A percentile compares a stretch with the other conserved stretches of the same genome.
phyloP scores from a whole-genome alignment of 2,797 vertebrate genomes.

The Chaetophractus vellerosus region DNA sequence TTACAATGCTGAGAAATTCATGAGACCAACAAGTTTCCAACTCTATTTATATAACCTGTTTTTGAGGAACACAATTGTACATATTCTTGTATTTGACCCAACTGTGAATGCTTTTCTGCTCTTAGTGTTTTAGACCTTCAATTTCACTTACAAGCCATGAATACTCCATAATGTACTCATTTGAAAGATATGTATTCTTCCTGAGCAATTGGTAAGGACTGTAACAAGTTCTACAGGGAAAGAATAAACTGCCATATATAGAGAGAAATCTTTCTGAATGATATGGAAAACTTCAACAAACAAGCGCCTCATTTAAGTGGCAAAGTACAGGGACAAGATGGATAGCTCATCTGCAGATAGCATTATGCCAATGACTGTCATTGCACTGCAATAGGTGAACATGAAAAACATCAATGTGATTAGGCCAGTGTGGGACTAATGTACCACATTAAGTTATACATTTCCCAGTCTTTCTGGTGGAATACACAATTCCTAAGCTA shows the following conservation, averaged over 20 bases:
- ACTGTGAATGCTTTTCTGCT: slow-evolving; percentile 20
- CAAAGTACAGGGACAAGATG: background rate
- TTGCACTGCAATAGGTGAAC: background rate
- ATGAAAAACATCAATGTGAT: background rate
- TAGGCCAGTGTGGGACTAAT: background rate
- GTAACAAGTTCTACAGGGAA: slow-evolving; percentile 45
- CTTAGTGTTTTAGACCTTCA: slow-evolving; percentile 59
- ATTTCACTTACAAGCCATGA: slow-evolving; percentile 62
- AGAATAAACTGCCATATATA: slow-evolving; percentile 51
- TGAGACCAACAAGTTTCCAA: background rate
- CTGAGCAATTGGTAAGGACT: slow-evolving; percentile 51
- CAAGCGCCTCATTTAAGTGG: background rate
- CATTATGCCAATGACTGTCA: background rate
- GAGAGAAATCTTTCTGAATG: slow-evolving; percentile 57
- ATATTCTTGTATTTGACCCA: slow-evolving; percentile 45
- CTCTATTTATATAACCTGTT: background rate
- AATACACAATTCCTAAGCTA: slow-evolving; percentile 10
- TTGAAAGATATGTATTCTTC: slow-evolving; percentile 63
- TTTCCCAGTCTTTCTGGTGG: background rate
- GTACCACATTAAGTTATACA: background rate
- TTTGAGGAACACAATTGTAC: slow-evolving; percentile 24
- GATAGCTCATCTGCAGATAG: background rate
- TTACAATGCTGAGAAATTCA: background rate
- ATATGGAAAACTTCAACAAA: slow-evolving; percentile 36
- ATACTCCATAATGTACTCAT: slow-evolving; percentile 14